Evolutionary conservation across 2,113 vertebrate genomes (phyloP), one percentile per base, ranked within the genome.

Genomic region (Dipodomys ordii): DNA sequence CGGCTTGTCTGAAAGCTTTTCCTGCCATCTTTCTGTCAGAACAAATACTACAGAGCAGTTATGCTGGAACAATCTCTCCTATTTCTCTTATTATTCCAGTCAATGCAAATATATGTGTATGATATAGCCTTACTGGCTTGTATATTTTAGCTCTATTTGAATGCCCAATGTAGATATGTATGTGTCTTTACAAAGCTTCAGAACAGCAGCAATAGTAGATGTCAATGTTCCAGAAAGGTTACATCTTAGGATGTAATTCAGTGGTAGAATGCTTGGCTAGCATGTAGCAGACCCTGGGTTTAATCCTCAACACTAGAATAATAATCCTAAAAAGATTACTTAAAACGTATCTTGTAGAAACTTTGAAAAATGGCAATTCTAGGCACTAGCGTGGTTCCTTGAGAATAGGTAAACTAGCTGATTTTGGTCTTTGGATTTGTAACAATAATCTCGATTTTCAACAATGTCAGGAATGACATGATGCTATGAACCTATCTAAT

Each of bases 221-320:
- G 19, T 32, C n/a, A 39, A 19, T 81, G 15, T 81, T 90, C 28
- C 84, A 81, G 81, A 78, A 95, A 84, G 69, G 53, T 83, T 79
- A 74, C 30, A 23, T 64, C 62, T 25, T 20, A 22, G 62, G 62
- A 64, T 64, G 6, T 64, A 64, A 25, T 25, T 64, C 7, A 64
- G 62, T 64, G 22, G 62, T 25, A 64, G 62, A 20, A 9, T 64
- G 62, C 23, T 64, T 64, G 62, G 20, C 62, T 23, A 64, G 20
- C 11, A 64, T 64, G 20, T 25, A 64, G 6, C 25, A 25, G 62
- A 64, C 62, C 22, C 4, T 64, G 22, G 62, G 62, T 25, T 64
- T 25, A 57, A 57, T 64, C 23, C 62, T 25, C 62, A 23, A 25
- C 62, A 64, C 62, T 64, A 25, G 62, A 64, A 64, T 7, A 23